Conservation (phyloP, 37 sponge, comb jelly and placozoan genomes). For the Agelas oroides region DNA sequence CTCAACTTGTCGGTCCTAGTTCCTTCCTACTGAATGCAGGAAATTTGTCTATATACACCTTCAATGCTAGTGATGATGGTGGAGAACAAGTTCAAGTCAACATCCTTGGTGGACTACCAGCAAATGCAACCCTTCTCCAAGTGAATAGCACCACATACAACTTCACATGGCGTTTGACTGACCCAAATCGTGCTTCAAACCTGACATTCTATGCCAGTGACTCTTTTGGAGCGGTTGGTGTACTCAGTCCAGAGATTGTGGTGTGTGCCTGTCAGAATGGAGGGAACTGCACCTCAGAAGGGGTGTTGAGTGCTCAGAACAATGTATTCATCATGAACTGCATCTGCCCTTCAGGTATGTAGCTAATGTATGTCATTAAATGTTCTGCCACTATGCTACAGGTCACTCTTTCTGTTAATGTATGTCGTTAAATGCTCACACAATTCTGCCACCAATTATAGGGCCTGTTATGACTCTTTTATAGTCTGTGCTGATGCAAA, state of each 20-base stretch:
- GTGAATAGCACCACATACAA: slow-evolving; percentile 15
- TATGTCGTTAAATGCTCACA: no score
- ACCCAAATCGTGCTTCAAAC: neutral
- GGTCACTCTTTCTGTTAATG: no score
- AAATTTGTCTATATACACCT: slow-evolving; percentile 12
- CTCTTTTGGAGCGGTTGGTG: neutral
- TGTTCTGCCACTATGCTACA: no score
- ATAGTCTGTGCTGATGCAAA: no score
- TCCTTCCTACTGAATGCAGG: slow-evolving; percentile 27
- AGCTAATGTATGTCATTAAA: no score
- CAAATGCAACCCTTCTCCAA: neutral
- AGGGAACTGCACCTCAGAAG: slow-evolving; percentile 44
- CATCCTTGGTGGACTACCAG: neutral
- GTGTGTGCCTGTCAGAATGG: slow-evolving; percentile 46
- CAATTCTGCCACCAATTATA: no score
- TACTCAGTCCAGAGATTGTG: neutral
- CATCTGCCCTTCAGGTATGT: slow-evolving; percentile 2
- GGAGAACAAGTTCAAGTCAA: neutral
- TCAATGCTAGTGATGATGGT: slow-evolving; percentile 41
- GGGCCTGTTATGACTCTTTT: no score
- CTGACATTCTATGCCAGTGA: slow-evolving; percentile 5
- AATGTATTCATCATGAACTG: neutral
- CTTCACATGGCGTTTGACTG: slow-evolving; percentile 24
- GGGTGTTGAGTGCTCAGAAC: neutral
- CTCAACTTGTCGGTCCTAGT: slow-evolving; percentile 38